phyloP scores from a whole-genome alignment of 2,888 invertebrate species.

The Heliconius cydno region DNA sequence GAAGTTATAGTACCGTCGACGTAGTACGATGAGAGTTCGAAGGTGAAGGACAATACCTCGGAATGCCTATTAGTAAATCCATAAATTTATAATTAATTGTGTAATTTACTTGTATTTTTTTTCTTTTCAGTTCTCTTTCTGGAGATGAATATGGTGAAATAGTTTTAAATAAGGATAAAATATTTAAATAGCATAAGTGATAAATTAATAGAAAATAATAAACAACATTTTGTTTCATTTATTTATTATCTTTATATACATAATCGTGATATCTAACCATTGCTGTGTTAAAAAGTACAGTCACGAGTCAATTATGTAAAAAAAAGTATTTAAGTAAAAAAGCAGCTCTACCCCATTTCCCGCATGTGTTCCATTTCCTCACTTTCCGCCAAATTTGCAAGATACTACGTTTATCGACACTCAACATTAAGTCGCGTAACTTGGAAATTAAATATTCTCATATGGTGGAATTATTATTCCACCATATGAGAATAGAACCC shows the following conservation, averaged over 20 bases:
- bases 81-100: background rate
- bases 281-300: constrained; percentile 33
- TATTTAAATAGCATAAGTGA: constrained; percentile 15
- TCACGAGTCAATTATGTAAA: background rate
- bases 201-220: constrained; percentile 14
- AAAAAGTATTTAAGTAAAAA: background rate
- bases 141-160: background rate
- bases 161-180: background rate
- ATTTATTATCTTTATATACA: constrained; percentile 43
- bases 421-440: background rate
- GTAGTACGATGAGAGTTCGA: too few relatives aligned
- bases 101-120: background rate
- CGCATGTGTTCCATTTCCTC: background rate
- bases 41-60: too few relatives aligned
- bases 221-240: constrained; percentile 1
- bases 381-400: too few relatives aligned
- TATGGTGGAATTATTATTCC: background rate
- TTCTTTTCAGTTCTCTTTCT: constrained; percentile 8
- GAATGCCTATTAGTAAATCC: too few relatives aligned
- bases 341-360: background rate
- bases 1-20: too few relatives aligned
- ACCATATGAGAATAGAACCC: background rate
- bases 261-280: constrained; percentile 30
- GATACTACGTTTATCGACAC: background rate
- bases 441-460: background rate